A percentile compares a stretch with the other conserved stretches of the same genome.
Conservation (phyloP, 2,113 vertebrate species). For the Anarrhichthys ocellatus region DNA sequence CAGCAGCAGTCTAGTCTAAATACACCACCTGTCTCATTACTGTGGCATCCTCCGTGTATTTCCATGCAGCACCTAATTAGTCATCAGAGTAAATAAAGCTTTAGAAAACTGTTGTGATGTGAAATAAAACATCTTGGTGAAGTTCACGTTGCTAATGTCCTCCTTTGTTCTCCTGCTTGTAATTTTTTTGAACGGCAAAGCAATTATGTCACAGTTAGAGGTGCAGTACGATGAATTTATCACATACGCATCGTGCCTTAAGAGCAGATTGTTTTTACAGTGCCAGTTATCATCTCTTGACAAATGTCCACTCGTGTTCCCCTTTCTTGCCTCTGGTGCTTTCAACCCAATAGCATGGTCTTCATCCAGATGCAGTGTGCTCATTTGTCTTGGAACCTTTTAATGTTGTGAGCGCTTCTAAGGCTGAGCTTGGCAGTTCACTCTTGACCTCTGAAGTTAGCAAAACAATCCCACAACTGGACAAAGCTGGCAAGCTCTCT, state of each 20-base stretch:
- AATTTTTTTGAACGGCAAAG: background rate
- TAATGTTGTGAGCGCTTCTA: background rate
- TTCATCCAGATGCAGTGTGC: background rate
- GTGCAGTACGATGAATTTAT: no score
- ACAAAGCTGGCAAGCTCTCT: background rate
- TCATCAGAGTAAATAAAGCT: conserved; percentile 33
- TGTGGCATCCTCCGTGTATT: conserved; percentile 28
- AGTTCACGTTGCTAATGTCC: conserved; percentile 31
- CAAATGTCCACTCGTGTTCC: background rate
- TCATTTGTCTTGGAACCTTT: background rate
- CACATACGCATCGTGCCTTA: background rate
- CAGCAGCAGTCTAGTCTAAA: conserved; percentile 33
- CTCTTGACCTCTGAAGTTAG: background rate
- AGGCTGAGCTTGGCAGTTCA: background rate
- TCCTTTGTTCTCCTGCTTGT: conserved; percentile 17
- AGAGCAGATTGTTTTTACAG: background rate
- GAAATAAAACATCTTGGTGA: conserved; percentile 24
- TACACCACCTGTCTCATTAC: conserved; percentile 50
- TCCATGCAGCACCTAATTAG: conserved; percentile 23
- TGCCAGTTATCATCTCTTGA: background rate
- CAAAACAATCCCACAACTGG: background rate
- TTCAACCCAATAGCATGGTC: background rate
- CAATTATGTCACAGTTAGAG: background rate
- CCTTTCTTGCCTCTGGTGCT: background rate
- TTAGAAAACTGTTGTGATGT: conserved; percentile 1